Base-by-base conservation (phyloP, 2,797 vertebrate species). In the Cynodonichthys magdalenae region DNA sequence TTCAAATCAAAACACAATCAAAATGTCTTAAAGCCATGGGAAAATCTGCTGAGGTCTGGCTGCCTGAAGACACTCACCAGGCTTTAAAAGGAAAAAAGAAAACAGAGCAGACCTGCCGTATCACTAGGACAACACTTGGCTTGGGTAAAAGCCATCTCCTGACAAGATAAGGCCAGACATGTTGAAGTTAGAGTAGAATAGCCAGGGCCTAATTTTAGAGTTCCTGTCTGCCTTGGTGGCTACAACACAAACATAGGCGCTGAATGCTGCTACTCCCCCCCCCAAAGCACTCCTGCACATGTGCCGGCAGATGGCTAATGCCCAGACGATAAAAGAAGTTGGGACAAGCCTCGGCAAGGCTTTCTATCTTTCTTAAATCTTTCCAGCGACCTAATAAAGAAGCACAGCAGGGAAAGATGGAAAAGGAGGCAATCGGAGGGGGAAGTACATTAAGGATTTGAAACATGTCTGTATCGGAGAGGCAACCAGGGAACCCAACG, bases 221-320 rank as follows among this genome's bases (percentile, higher is more conserved):
- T 75, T 84, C 85, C 81, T 80, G 80, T 79, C 72, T 77, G 72
- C 78, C 34, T 79, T 62, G 71, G 81, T 58, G 64, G 65, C 71
- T 73, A 74, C 70, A 66, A 77, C 82, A 70, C 71, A 77, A 81
- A 71, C 74, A 80, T 66, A 70, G 45, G 49, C 34, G 5, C 52
- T 73, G 31, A 51, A 12, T 42, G 58, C 68, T 53, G 44, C 55
- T 47, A 29, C 56, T 31, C 64, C 67, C 51, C 69, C 82, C 71
- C 66, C 66, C 52, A 10, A 8, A 53, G 69, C 77, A 62, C 68
- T 74, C 64, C 61, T 67, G 74, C 79, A 83, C 75, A 83, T 79
- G 79, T 79, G 81, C 81, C 75, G 79, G 80, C 85, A 87, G 80
- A 85, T 84, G 82, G 84, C 74, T 86, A 87, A 84, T 83, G 79